Conservation (phyloP, 2,113 vertebrate species). For the Podiceps cristatus region DNA sequence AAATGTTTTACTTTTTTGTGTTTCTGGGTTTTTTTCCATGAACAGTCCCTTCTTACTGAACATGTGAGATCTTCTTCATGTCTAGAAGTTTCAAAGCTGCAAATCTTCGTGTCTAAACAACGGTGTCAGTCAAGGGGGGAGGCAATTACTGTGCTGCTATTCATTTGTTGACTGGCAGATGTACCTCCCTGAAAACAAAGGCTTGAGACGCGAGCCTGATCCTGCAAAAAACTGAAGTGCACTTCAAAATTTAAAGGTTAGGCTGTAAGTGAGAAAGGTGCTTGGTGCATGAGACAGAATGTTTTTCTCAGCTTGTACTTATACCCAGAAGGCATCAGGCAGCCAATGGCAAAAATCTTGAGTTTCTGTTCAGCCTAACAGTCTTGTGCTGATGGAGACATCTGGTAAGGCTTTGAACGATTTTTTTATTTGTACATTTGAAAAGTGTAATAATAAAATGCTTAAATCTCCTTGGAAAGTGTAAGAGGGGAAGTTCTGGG, state of each 20-base stretch:
- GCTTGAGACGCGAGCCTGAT: neutral
- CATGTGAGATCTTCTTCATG: neutral
- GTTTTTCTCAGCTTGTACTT: neutral
- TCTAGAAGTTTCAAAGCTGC: constrained; percentile 7
- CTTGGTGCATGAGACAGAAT: neutral
- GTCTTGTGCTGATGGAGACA: neutral
- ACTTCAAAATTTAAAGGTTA: constrained; percentile 40
- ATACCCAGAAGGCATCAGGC: constrained; percentile 17
- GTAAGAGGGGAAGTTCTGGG: neutral
- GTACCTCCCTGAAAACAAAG: constrained; percentile 14
- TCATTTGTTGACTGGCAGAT: constrained; percentile 28
- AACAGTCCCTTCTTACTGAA: neutral
- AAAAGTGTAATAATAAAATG: neutral
- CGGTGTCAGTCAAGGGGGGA: neutral
- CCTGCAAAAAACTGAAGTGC: neutral
- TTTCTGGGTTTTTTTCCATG: neutral
- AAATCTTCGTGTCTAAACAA: constrained; percentile 23
- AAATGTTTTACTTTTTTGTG: neutral
- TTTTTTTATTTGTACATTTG: neutral
- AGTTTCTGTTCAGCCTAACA: neutral
- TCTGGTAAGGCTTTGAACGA: neutral
- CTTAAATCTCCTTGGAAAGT: neutral
- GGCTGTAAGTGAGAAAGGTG: neutral
- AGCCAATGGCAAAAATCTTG: neutral
- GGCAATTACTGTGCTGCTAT: constrained; percentile 1